Evolutionary conservation across 2,888 invertebrate species (phyloP).

Genomic region (Zygothrica quintamaculata): DNA sequence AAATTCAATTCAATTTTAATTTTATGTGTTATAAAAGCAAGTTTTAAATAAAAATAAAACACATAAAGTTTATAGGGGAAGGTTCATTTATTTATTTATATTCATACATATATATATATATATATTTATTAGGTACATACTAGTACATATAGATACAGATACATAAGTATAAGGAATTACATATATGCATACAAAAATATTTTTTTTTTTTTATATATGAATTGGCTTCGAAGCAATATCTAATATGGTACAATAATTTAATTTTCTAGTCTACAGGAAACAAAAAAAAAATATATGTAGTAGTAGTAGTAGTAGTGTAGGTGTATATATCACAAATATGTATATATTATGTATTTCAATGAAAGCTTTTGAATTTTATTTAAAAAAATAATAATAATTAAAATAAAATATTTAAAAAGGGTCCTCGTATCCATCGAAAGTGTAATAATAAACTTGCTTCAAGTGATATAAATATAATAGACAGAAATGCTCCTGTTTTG

Average conservation of each 20-base stretch:
- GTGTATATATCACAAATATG: slow-evolving; percentile 75
- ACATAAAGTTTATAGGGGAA: slow-evolving; percentile 5
- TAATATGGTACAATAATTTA: slow-evolving; percentile 71
- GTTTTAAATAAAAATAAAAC: too few relatives aligned
- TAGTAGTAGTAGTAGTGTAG: slow-evolving; percentile 34
- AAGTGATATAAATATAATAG: slow-evolving; percentile 7
- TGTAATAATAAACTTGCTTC: slow-evolving; percentile 1
- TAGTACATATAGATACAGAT: slow-evolving; percentile 25
- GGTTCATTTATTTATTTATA: slow-evolving; percentile 41
- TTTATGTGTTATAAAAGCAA: too few relatives aligned
- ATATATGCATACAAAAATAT: slow-evolving; percentile 72
- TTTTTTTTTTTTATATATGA: slow-evolving; percentile 47
- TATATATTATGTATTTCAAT: slow-evolving; percentile 54
- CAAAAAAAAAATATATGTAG: slow-evolving; percentile 22
- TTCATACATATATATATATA: slow-evolving; percentile 25
- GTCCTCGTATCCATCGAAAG: slow-evolving; percentile 15
- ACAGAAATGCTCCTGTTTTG: too few relatives aligned
- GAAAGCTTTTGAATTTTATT: slow-evolving; percentile 37
- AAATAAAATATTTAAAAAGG: slow-evolving; percentile 16
- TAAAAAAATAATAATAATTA: too few relatives aligned
- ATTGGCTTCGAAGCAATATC: slow-evolving; percentile 61
- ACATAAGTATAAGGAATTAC: slow-evolving; percentile 44
- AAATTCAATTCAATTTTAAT: not conserved
- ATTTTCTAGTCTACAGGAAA: slow-evolving; percentile 46
- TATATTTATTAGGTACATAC: slow-evolving; percentile 25